A percentile compares a stretch with the other conserved stretches of the same genome.
Evolutionary conservation across 2,797 vertebrate species (phyloP).

Genomic region (Scyliorhinus canicula): DNA sequence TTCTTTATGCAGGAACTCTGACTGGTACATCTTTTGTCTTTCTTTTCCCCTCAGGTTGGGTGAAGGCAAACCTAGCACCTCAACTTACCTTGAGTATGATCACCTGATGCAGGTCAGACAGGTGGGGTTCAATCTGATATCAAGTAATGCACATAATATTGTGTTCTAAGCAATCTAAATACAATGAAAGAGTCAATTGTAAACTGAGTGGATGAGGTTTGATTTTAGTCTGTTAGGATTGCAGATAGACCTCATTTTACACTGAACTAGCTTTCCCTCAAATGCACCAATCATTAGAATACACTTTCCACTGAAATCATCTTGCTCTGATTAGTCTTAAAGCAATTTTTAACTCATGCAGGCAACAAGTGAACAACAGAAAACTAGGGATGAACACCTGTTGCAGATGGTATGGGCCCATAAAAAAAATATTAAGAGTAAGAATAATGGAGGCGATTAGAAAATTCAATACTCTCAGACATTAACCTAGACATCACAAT

Average conservation of each 20-base stretch:
- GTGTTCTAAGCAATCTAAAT: background rate
- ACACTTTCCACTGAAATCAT: background rate
- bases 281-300: background rate
- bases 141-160: background rate
- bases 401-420: background rate
- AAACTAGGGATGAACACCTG: background rate
- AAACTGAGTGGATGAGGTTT: background rate
- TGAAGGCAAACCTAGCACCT: background rate
- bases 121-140: background rate
- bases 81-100: background rate
- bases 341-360: background rate
- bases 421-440: background rate
- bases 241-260: background rate
- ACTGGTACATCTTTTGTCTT: background rate
- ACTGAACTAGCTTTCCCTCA: background rate
- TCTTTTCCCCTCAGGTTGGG: background rate
- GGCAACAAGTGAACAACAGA: background rate
- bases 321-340: background rate
- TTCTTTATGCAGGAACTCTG: background rate
- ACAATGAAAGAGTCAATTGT: background rate
- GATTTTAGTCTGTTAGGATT: background rate
- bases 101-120: background rate
- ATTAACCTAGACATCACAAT: background rate
- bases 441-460: background rate
- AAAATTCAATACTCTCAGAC: background rate